Evolutionary conservation across 2,113 vertebrate species (phyloP), one percentile per base, ranked within the genome.

Genomic region (Barbus barbus): DNA sequence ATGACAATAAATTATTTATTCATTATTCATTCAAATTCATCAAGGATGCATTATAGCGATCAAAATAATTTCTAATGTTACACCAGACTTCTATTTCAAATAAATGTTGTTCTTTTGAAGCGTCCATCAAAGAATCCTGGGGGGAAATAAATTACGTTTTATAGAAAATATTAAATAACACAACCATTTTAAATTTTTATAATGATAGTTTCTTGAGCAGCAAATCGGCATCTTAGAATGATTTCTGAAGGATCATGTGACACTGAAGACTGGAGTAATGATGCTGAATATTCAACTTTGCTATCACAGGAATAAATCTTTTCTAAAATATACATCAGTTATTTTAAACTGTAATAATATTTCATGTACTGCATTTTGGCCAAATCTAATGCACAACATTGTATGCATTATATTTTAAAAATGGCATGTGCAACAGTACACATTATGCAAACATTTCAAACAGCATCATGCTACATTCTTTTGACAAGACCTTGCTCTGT

Each of bases 181-280:
- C 24, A 61, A 61, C n/a, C 12, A 12, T 61, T 61, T 61, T 61
- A n/a, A 1, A 61, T 22, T 56, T 1, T 48, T 16, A 5, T 48
- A 16, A 20, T 6, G 24, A 63, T 31, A 31, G 61, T 63, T 63
- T 63, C 61, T 18, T 63, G 24, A 63, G 13, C 61, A 65, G 13
- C 28, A 65, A 65, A 18, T 65, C 61, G 31, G 2, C 1, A 65
- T 31, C 8, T 65, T 69, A n/a, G 33, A 69, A 69, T 69, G 18
- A 69, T 69, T 33, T 71, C 67, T 71, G 33, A 38, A 71, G 20
- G 33, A 38, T 38, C 67, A 41, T 41, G 20, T 71, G 67, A 71
- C 33, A n/a, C 18, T 38, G 67, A 38, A 71, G 38, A 44, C 33
- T 69, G 18, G 65, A 44, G 69, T 44, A 72, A 41, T 44, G 12